These are phyloP conservation scores for Hydractinia symbiolongicarpus DNA, from an alignment of 30 jellyfish, hydroid and myxozoan species.

Conservation along the genomic window DNA sequence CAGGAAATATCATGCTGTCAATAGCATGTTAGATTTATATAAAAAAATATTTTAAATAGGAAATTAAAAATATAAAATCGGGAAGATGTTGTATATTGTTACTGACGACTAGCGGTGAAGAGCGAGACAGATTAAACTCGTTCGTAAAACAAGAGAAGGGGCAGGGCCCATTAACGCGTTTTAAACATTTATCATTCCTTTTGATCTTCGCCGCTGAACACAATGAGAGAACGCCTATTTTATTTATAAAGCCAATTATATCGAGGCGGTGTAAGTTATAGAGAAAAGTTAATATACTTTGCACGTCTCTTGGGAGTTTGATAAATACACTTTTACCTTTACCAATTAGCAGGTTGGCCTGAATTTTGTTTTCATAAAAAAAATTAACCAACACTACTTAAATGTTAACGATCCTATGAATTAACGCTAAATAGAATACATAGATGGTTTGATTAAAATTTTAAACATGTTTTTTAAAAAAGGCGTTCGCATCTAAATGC, in stretches of 20 bases:
- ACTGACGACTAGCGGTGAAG: conserved; percentile 28
- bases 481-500: too few relatives aligned
- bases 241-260: background rate
- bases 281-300: too few relatives aligned
- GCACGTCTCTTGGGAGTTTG: too few relatives aligned
- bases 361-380: too few relatives aligned
- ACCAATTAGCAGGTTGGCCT: too few relatives aligned
- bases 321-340: too few relatives aligned
- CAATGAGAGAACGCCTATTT: conserved; percentile 28
- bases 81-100: conserved; percentile 1
- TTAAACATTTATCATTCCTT: conserved; percentile 5
- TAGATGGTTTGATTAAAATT: too few relatives aligned
- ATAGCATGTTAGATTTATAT: conserved; percentile 12
- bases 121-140: conserved; percentile 32
- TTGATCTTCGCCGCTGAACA: conserved; percentile 26
- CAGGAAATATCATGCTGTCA: conserved; percentile 13
- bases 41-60: background rate
- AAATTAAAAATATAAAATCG: conserved; percentile 2
- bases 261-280: too few relatives aligned
- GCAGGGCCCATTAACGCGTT: conserved; percentile 39
- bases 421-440: too few relatives aligned
- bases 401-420: too few relatives aligned
- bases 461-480: too few relatives aligned
- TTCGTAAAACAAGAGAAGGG: conserved; percentile 30
- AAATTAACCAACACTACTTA: too few relatives aligned